A percentile compares a stretch with the other conserved stretches of the same genome.
Conservation (phyloP, 2,888 invertebrate species). For the Trileptium ribeirensis region DNA sequence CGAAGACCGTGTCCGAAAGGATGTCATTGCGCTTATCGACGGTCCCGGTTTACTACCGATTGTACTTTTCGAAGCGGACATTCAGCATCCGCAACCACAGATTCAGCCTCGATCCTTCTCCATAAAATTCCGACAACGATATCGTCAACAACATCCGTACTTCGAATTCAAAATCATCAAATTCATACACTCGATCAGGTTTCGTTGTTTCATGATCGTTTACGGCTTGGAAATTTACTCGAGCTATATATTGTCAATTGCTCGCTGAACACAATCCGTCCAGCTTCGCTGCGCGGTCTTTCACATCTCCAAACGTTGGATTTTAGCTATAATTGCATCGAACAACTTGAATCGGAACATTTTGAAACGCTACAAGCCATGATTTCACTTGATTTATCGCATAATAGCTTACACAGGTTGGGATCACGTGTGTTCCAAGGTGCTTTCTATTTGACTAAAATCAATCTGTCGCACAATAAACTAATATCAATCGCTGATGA, state of each 20-base stretch:
- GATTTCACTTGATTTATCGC: background rate
- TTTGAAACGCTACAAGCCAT: background rate
- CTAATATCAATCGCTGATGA: background rate
- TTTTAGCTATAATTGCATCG: background rate
- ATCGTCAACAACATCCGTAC: background rate
- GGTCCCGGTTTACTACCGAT: conserved; percentile 6
- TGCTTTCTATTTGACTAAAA: background rate
- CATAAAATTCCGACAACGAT: conserved; percentile 9
- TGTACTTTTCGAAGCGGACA: background rate
- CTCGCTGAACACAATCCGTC: background rate
- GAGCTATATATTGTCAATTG: background rate
- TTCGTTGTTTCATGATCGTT: background rate
- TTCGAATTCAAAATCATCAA: background rate
- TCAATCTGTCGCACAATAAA: background rate
- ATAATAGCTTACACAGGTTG: background rate
- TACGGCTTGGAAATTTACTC: conserved; percentile 9
- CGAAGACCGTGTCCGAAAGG: background rate
- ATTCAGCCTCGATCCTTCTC: no score
- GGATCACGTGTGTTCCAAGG: background rate
- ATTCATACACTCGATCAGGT: background rate
- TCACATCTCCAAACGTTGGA: background rate
- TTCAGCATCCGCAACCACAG: background rate
- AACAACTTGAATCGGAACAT: background rate
- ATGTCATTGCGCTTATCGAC: background rate
- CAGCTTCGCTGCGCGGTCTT: background rate